A percentile compares a stretch with the other conserved stretches of the same genome.
Evolutionary conservation across 2,888 invertebrate species (phyloP).

Genomic region (Xiphydria camelus): DNA sequence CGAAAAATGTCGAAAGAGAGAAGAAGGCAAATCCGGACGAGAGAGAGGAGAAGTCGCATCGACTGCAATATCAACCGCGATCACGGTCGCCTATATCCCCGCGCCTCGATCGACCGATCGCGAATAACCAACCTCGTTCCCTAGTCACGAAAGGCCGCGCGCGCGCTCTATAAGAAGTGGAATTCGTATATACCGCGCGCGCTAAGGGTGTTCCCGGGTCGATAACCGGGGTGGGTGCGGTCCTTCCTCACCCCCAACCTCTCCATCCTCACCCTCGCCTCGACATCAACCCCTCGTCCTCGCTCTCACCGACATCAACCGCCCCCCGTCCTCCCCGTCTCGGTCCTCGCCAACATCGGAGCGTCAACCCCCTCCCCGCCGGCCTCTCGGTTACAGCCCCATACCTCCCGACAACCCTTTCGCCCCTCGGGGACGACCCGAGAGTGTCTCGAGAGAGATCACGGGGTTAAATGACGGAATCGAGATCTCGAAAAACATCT

Average conservation of each 20-base stretch:
- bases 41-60: too few species aligned
- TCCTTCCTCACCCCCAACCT: conserved; percentile 33
- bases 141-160: too few species aligned
- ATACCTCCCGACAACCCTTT: conserved; percentile 3
- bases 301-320: neutral
- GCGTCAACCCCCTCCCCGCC: neutral
- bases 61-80: too few species aligned
- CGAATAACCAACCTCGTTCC: too few species aligned
- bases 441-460: neutral
- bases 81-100: too few species aligned
- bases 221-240: conserved; percentile 50
- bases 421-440: neutral
- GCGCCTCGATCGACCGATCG: too few species aligned
- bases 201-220: conserved; percentile 45
- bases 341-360: too few species aligned
- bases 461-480: neutral
- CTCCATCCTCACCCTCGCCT: conserved; percentile 33
- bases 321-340: neutral
- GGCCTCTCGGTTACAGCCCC: neutral
- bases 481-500: neutral
- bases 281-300: conserved; percentile 23
- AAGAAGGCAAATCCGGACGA: too few species aligned
- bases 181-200: conserved; percentile 35
- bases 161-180: conserved; percentile 28
- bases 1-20: too few species aligned